phyloP scores from a whole-genome alignment of 2,888 invertebrate genomes.

The Luffia ferchaultella region DNA sequence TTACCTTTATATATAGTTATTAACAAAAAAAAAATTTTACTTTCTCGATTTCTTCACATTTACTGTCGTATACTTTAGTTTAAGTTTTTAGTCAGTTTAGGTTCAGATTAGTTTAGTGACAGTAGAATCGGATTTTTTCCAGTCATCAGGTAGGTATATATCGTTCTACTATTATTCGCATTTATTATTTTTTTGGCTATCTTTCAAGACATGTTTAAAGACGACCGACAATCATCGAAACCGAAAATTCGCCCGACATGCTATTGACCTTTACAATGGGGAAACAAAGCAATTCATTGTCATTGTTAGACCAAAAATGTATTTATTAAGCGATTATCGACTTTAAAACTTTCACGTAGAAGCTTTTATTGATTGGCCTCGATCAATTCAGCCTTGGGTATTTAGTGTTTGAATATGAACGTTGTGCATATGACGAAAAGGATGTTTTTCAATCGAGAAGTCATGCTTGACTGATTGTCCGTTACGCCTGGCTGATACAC shows the following conservation, averaged over 20 bases:
- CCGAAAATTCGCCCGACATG: conserved; percentile 44
- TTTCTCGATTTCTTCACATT: too few species aligned
- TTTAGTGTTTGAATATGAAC: conserved; percentile 17
- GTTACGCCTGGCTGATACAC: conserved; percentile 45
- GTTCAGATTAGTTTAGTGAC: too few species aligned
- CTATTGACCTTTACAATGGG: conserved; percentile 48
- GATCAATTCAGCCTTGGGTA: conserved; percentile 30
- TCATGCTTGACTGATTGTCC: conserved; percentile 41
- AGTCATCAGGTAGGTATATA: too few species aligned
- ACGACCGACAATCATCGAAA: conserved; percentile 47
- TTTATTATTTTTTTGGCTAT: too few species aligned
- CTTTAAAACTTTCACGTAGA: conserved; percentile 34
- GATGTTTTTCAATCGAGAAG: conserved; percentile 13
- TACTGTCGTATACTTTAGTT: too few species aligned
- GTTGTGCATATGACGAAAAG: conserved; percentile 11
- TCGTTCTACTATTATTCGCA: too few species aligned
- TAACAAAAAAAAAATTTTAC: too few species aligned
- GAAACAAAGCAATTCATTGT: conserved; percentile 21
- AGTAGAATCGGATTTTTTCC: too few species aligned
- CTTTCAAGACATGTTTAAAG: conserved; percentile 13
- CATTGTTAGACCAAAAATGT: conserved; percentile 34
- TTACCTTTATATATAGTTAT: too few species aligned
- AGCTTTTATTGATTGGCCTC: conserved; percentile 33
- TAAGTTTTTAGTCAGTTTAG: too few species aligned
- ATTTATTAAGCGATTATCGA: conserved; percentile 25